Evolutionary conservation across 2,113 vertebrate genomes (phyloP), one percentile per base, ranked within the genome.

Genomic region (Ranitomeya imitator): DNA sequence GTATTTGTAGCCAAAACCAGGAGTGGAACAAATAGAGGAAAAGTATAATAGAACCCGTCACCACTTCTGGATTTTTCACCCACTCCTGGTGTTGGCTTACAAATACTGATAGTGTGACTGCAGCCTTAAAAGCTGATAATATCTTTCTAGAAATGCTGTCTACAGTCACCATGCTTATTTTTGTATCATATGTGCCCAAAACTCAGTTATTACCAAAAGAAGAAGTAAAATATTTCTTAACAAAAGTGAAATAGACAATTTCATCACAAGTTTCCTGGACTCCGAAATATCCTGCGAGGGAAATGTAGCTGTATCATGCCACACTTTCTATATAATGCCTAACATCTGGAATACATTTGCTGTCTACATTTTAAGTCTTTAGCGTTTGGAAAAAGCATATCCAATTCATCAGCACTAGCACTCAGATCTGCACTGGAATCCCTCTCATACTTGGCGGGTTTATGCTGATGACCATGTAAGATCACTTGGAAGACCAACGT

Each of bases 301-400:
- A 87, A 81, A 69, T 87, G 26, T 37, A 73, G 52, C 13, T 21
- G 51, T 87, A 55, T 80, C 78, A 80, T 87, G 73, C 86, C 77
- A 71, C 21, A 55, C 60, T 63, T 82, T 19, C 59, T 80, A 80
- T 57, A 54, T 88, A 60, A 83, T 87, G 63, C 52, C 76, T 51
- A n/a, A 88, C 86, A 88, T 88, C 79, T 88, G 86, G 86, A 83
- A 88, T 31, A 82, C 19, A 88, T 88, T 63, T 85, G 80, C 19
- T 9, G 37, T 74, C 69, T 59, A 26, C 65, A 45, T 11, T 51
- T 79, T 86, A 8, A 45, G 65, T 57, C 23, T 73, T 60, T 45
- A 80, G 78, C 26, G 15, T 60, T 81, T 73, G 65, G 52, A 73
- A 73, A 80, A 45, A 86, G 71, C 23, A 61, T 57, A 67, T 67